A percentile compares a stretch with the other conserved stretches of the same genome.
phyloP scores from a whole-genome alignment of 2,888 invertebrate genomes.

The Ichneumon xanthorius region DNA sequence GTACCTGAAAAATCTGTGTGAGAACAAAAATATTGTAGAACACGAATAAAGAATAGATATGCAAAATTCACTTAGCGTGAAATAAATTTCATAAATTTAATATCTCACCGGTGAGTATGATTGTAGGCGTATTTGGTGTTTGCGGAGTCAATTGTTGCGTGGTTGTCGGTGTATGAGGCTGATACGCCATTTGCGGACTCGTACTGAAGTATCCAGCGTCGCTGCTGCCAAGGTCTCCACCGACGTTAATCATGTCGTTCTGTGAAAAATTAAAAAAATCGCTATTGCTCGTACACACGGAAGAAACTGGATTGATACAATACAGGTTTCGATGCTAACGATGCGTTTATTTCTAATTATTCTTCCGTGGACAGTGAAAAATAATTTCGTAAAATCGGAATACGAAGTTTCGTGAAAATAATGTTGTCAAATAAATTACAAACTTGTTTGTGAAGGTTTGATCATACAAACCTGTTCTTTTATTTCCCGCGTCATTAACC shows the following conservation, averaged over 20 bases:
- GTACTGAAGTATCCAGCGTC: slow-evolving; percentile 88
- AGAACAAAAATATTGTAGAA: not conserved
- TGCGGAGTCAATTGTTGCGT: slow-evolving; percentile 86
- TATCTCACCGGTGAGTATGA: slow-evolving; percentile 91
- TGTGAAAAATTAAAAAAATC: slow-evolving; percentile 66
- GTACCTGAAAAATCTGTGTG: slow-evolving; percentile 82
- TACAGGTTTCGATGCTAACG: not conserved
- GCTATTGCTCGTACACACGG: slow-evolving; percentile 13
- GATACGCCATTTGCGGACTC: slow-evolving; percentile 85
- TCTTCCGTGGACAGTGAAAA: too few relatives aligned
- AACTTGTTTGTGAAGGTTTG: too few relatives aligned
- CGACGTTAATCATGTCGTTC: slow-evolving; percentile 84
- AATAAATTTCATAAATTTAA: slow-evolving; percentile 7
- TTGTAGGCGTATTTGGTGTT: slow-evolving; percentile 92
- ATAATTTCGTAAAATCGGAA: too few relatives aligned
- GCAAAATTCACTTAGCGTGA: not conserved
- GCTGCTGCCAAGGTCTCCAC: slow-evolving; percentile 85
- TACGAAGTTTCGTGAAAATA: too few relatives aligned
- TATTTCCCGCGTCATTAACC: too few relatives aligned
- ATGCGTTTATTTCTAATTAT: not conserved
- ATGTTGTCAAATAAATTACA: too few relatives aligned
- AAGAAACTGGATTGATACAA: not conserved
- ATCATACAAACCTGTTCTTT: too few relatives aligned
- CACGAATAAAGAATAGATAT: not conserved
- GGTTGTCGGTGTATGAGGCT: slow-evolving; percentile 84